phyloP scores from a whole-genome alignment of 2,888 invertebrate genomes.

The Lymantria monacha region DNA sequence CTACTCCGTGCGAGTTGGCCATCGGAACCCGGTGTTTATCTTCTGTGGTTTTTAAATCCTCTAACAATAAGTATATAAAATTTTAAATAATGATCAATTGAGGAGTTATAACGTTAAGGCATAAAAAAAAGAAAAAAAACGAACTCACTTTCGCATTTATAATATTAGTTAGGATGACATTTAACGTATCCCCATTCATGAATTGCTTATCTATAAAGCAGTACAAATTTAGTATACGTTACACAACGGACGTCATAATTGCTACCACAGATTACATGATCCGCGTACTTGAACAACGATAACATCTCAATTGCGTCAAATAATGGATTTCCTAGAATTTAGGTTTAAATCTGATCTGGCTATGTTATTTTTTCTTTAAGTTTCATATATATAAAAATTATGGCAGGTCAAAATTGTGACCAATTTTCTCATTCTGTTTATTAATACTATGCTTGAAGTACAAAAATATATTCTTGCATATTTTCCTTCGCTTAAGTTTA shows the following conservation, averaged over 20 bases:
- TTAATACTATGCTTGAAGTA: no score
- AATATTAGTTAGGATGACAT: not conserved
- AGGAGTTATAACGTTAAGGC: conserved; percentile 3
- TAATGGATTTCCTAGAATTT: not conserved
- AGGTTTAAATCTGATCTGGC: not conserved
- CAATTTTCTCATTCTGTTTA: no score
- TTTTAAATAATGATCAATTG: no score
- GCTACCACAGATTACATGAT: conserved; percentile 8
- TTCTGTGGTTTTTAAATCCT: no score
- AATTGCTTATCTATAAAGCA: conserved; percentile 19
- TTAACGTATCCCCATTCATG: conserved; percentile 20
- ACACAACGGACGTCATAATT: conserved; percentile 13
- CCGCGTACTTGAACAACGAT: conserved; percentile 5
- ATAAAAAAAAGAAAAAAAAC: not conserved
- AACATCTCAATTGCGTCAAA: conserved; percentile 1
- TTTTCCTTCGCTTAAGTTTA: no score
- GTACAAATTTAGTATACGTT: conserved; percentile 15
- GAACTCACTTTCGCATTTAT: no score
- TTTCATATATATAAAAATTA: no score
- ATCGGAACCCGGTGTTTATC: no score
- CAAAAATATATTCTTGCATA: no score
- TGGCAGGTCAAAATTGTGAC: no score
- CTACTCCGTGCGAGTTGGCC: no score
- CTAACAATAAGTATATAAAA: no score
- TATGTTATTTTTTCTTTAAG: not conserved